Evolutionary conservation across 2,113 vertebrate genomes (phyloP).

Genomic region (Oreochromis niloticus): DNA sequence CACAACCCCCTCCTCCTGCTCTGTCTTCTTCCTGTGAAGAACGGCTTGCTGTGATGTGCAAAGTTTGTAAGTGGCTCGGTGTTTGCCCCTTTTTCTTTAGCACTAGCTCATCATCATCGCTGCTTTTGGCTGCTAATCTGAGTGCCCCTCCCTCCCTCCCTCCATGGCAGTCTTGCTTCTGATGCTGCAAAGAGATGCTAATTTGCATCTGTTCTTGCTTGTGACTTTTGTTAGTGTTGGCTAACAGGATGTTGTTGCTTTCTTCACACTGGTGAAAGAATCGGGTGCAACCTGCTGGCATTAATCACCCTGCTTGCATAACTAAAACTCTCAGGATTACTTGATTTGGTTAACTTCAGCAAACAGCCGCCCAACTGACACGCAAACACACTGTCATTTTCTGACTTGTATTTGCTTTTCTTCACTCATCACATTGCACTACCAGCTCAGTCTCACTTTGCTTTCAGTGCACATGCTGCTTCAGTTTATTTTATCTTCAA

Average conservation of each 20-base stretch:
- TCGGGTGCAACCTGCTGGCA: background rate
- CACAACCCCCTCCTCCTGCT: constrained; percentile 29
- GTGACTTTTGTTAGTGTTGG: background rate
- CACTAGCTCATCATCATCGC: constrained; percentile 33
- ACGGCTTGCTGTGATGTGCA: constrained; percentile 76
- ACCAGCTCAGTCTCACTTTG: background rate
- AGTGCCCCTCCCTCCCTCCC: background rate
- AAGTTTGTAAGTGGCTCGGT: constrained; percentile 77
- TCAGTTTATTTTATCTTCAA: background rate
- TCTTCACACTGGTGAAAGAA: background rate
- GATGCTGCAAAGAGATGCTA: constrained; percentile 11
- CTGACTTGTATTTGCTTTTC: background rate
- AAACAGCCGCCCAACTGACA: background rate
- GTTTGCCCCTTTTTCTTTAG: constrained; percentile 51
- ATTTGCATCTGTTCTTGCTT: constrained; percentile 1
- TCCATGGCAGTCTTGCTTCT: background rate
- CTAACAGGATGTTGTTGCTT: constrained; percentile 9
- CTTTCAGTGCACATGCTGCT: background rate
- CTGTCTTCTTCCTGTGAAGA: constrained; percentile 71
- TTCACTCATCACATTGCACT: background rate
- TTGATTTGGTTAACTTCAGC: background rate
- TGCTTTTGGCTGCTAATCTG: constrained; percentile 28
- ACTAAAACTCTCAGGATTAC: constrained; percentile 15
- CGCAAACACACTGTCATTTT: background rate
- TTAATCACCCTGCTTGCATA: constrained; percentile 33